Evolutionary conservation across 2,888 invertebrate species (phyloP).

Genomic region (Chloromyia formosa): DNA sequence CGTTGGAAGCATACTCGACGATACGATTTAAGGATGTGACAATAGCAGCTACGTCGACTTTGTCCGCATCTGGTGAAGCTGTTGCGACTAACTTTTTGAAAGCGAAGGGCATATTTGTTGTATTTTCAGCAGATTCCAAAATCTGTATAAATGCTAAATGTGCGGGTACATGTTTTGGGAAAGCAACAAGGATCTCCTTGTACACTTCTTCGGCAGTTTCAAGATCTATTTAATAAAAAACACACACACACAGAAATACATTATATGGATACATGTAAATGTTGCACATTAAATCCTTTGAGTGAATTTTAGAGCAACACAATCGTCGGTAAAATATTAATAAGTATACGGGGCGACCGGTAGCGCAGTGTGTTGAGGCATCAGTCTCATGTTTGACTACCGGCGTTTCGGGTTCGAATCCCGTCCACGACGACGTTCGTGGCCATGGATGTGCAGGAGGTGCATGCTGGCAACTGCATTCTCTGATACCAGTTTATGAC

Average conservation of each 20-base stretch:
- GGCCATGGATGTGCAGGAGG: no score
- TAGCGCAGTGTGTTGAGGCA: no score
- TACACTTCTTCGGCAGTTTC: conserved; percentile 77
- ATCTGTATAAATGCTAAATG: conserved; percentile 83
- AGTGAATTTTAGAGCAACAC: no score
- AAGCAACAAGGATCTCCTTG: conserved; percentile 75
- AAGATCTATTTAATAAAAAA: conserved; percentile 67
- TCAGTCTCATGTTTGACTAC: no score
- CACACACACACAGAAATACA: no score
- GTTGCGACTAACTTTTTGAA: conserved; percentile 64
- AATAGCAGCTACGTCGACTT: conserved; percentile 60
- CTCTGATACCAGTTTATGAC: no score
- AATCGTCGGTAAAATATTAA: no score
- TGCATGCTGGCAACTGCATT: no score
- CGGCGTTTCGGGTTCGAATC: no score
- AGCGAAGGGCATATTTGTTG: conserved; percentile 65
- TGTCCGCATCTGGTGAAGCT: conserved; percentile 56
- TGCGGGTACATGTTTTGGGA: conserved; percentile 79
- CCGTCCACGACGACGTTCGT: no score
- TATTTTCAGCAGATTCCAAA: conserved; percentile 67
- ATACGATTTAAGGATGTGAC: conserved; percentile 67
- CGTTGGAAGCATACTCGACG: conserved; percentile 71
- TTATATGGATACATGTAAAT: background rate
- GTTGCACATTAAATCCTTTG: no score
- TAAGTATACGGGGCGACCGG: no score